phyloP scores from a whole-genome alignment of 1,140 invertebrate genomes.

The Copidosoma floridanum region DNA sequence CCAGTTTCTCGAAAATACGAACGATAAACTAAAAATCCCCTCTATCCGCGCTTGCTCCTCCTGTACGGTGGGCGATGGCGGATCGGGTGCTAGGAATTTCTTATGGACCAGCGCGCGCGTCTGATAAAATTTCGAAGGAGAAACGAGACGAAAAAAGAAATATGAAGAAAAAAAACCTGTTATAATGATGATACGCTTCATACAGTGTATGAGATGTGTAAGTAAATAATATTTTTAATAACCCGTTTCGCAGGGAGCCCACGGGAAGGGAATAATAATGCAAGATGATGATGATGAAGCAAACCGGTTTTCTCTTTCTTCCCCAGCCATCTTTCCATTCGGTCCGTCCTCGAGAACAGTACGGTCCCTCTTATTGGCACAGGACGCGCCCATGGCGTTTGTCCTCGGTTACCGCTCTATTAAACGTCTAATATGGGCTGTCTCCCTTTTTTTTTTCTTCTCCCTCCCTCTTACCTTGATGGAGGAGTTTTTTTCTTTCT shows the following conservation, averaged over 20 bases:
- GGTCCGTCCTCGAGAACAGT: constrained; percentile 5
- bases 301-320: constrained; percentile 19
- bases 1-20: background rate
- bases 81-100: too few species aligned
- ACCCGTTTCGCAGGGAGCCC: constrained; percentile 12
- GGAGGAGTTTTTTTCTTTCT: too few species aligned
- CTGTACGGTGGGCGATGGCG: too few species aligned
- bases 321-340: constrained; percentile 15
- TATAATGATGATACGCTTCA: too few species aligned
- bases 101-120: too few species aligned
- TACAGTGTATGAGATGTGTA: constrained; percentile 24
- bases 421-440: constrained; percentile 25
- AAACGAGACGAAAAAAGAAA: background rate
- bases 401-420: constrained; percentile 24
- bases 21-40: constrained; percentile 5
- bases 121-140: constrained; percentile 5
- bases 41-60: too few species aligned
- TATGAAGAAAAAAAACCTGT: constrained; percentile 6
- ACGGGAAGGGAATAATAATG: background rate
- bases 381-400: constrained; percentile 11
- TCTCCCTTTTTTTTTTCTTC: constrained; percentile 18
- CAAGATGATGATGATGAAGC: too few species aligned
- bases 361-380: too few species aligned
- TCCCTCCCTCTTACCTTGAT: background rate
- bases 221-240: constrained; percentile 31